Base-by-base conservation (phyloP, 2,888 invertebrate genomes). In the Amorpha juglandis region DNA sequence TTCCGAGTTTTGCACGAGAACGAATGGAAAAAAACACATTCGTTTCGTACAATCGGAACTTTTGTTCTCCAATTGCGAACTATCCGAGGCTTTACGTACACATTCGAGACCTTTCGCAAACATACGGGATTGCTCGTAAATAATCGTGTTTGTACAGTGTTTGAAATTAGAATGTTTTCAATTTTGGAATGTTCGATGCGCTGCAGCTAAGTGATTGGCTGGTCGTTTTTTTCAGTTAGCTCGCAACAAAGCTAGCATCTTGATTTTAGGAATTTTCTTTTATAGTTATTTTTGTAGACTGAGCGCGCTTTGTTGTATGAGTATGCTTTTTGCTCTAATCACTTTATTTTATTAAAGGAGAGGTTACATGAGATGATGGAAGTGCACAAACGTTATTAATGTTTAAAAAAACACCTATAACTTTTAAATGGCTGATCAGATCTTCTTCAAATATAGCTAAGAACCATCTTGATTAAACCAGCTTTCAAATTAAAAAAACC, bases 121-220 rank as follows among this genome's bases (percentile, higher is more conserved):
- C 58, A 58, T 38, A 38, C 55, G 55, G 38, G 16, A 55, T 35
- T 9, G 55, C 35, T 38, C 55, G 55, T 35, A 16, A 35, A 35
- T 14, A 55, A 42, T 52, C 58, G 38, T 63, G 63, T 63, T 48
- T 35, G 48, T 11, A 11, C 33, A 27, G 12, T 27, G n/a, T 63
- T 48, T 63, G 47, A 63, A 63, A 63, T 63, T 63, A 58, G 42
- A 58, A 58, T 42, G 58, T 58, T 58, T 58, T 38, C 58, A 12
- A 38, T 42, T 58, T 42, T 58, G 38, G 21, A 16, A 42, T 58
- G 58, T 58, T 19, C 58, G 38, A 35, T 19, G 11, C 53, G 65
- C 62, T 67, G 4, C 11, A 58, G 42, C 19, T 27, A 27, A 27
- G 33, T 27, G 27, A 52, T 14, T 21, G 58, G 19, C 19, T 38